Base-by-base conservation (phyloP, 2,888 invertebrate genomes). In the Temnothorax unifasciatus region DNA sequence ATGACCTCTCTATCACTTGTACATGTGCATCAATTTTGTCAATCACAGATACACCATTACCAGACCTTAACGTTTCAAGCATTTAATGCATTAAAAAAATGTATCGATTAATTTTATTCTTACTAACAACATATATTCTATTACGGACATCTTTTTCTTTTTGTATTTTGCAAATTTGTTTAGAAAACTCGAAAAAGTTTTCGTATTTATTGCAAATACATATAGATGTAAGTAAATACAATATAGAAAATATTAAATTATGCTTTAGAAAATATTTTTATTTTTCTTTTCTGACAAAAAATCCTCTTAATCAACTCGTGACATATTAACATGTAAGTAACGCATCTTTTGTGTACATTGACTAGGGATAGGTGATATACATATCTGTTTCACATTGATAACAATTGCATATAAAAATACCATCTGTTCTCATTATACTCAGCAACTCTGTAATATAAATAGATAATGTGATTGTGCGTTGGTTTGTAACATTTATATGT, bases 371-470 rank as follows among this genome's bases (percentile, higher is more conserved):
- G 90, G 89, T 90, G 91, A 92, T 93, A 92, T 90, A 93, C 89
- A 89, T 90, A 89, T 92, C 89, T 88, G 90, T 91, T 88, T 85
- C 86, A 89, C 89, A 91, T 91, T 85, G 89, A 91, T 92, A 93
- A 94, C 93, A 92, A 92, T 92, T 92, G 92, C 93, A 92, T 94
- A 94, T 88, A 94, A 94, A 94, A 94, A 94, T 94, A 94, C 92
- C 83, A 29, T 29, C 29, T 29, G 29, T 29, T 29, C 3, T 29
- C 29, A 64, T 79, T 74, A 85, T 34, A 81, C 34, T 83, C 77
- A 76, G 69, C 79, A 87, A 87, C 86, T 86, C 75, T 87, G 84
- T 86, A 77, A 69, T 86, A 86, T 79, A 82, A 83, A 86, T 88
- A 85, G 77, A 83, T 68, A 85, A 86, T 41, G 85, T 91, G 90